Evolutionary conservation across 2,113 vertebrate genomes (phyloP).

Genomic region (Sprattus sprattus): DNA sequence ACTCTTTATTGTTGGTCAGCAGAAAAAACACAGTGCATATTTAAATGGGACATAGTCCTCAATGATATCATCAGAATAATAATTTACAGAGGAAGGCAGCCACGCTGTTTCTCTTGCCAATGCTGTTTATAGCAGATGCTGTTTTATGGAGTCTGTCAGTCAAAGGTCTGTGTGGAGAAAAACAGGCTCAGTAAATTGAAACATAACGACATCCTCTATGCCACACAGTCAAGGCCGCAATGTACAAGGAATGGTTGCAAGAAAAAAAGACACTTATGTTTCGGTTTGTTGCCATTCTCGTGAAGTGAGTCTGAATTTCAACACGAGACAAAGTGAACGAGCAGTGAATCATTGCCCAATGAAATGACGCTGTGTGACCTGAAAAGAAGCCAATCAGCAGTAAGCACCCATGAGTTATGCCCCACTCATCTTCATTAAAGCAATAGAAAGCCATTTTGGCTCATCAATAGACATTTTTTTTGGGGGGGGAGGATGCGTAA

Average conservation of each 20-base stretch:
- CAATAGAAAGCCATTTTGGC: conserved; percentile 23
- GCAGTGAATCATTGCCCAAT: conserved; percentile 20
- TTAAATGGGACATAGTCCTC: too few species aligned
- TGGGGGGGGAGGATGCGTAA: conserved; percentile 5
- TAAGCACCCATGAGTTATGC: conserved; percentile 8
- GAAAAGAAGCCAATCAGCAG: conserved; percentile 14
- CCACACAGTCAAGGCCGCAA: too few species aligned
- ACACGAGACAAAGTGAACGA: conserved; percentile 15
- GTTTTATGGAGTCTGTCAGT: background rate
- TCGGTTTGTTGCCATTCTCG: too few species aligned
- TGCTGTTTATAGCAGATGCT: background rate
- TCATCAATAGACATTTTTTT: conserved; percentile 7
- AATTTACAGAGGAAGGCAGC: too few species aligned
- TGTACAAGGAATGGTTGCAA: too few species aligned
- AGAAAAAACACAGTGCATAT: too few species aligned
- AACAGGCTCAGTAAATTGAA: too few species aligned
- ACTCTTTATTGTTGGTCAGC: too few species aligned
- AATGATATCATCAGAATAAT: too few species aligned
- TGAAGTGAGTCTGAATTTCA: too few species aligned
- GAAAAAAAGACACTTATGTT: too few species aligned
- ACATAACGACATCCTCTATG: too few species aligned
- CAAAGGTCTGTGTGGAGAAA: background rate
- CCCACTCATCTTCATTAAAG: conserved; percentile 22
- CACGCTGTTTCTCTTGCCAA: background rate
- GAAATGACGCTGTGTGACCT: conserved; percentile 32